Conservation (phyloP, 2,113 vertebrate species). For the Limanda limanda region DNA sequence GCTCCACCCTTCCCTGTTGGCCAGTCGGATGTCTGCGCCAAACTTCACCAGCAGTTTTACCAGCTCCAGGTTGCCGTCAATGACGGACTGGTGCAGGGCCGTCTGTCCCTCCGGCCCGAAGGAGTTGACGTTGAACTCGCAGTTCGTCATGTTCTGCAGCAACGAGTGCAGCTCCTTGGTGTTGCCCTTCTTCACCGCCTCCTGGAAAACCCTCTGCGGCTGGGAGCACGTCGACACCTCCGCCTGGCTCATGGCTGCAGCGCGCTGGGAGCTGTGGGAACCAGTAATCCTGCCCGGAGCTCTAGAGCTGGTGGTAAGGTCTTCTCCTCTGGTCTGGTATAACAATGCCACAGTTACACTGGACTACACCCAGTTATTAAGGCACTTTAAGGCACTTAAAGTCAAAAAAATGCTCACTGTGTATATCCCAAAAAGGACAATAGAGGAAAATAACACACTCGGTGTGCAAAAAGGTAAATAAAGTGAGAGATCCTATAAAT, state of each 20-base stretch:
- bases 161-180: conserved; percentile 96
- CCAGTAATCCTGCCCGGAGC: conserved; percentile 69
- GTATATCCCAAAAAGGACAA: conserved; percentile 84
- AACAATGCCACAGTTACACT: conserved; percentile 63
- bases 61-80: conserved; percentile 97
- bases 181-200: conserved; percentile 96
- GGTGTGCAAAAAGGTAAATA: conserved; percentile 82
- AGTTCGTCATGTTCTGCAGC: conserved; percentile 96
- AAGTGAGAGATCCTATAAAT: conserved; percentile 74
- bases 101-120: conserved; percentile 98
- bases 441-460: conserved; percentile 78
- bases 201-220: conserved; percentile 95
- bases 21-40: conserved; percentile 95
- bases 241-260: conserved; percentile 93
- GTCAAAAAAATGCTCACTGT: conserved; percentile 47
- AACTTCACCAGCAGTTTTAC: conserved; percentile 98
- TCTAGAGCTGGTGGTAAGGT: conserved; percentile 58
- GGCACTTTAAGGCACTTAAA: conserved; percentile 67
- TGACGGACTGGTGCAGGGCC: conserved; percentile 96
- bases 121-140: conserved; percentile 98
- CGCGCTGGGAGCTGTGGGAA: conserved; percentile 43
- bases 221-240: conserved; percentile 93
- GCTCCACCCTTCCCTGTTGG: conserved; percentile 98
- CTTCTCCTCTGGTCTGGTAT: conserved; percentile 65
- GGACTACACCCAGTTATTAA: conserved; percentile 67